Evolutionary conservation across 2,797 vertebrate genomes (phyloP), one percentile per base, ranked within the genome.

Genomic region (Arnoldichthys spilopterus): DNA sequence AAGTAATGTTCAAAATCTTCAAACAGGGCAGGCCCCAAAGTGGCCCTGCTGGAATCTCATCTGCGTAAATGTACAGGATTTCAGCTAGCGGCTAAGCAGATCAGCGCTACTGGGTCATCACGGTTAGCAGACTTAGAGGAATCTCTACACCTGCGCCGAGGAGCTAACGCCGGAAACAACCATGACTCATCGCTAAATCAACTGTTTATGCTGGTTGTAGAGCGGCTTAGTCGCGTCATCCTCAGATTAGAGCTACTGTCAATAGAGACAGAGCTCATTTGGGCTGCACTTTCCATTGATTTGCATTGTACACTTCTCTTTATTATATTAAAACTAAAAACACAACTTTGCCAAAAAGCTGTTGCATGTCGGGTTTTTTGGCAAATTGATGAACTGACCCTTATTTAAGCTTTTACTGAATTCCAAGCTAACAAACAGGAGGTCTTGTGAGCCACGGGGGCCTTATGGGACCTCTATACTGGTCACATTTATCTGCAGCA

Each of bases 51-150:
- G 54, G 40, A 51, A 67, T 80, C 74, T 45, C 24, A 69, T 40
- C 3, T 9, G 47, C 72, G 54, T 53, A 72, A 30, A 71, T 20
- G 7, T 20, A 30, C 62, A 28, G 75, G 79, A 76, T 75, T 62
- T 72, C 75, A 54, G 47, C 20, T 69, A 77, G 45, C 51, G 37
- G 70, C 61, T 85, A 82, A 85, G 79, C 80, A 20, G 77, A 80
- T 85, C 74, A 85, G 59, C 67, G 2, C n/a, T 40, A n/a, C 32
- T 64, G 63, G 47, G 56, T 79, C 72, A 77, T 66, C 47, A 3
- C 75, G 58, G 74, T 77, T 69, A 67, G 75, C 59, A 6, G 34
- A 37, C 51, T 26, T 53, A 72, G 53, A 79, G 69, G 22, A 73
- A 79, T 26, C 70, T 37, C 72, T 77, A 82, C 77, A 77, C 76